phyloP scores from a whole-genome alignment of 2,888 invertebrate genomes.

The Agriotes lineatus region DNA sequence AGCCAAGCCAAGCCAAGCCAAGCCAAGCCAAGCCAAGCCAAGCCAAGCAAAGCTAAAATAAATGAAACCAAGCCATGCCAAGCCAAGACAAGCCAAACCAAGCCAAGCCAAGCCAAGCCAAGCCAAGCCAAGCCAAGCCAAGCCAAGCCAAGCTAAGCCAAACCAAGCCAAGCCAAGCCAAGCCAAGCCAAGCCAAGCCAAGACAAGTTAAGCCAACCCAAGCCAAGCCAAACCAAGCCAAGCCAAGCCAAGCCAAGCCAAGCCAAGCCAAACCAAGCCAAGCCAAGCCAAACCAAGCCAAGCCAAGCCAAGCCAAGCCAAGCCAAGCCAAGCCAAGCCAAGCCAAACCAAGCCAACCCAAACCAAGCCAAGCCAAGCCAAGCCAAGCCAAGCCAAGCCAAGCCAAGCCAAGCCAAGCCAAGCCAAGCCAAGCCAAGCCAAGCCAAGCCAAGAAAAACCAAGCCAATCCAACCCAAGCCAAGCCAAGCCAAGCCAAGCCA shows the following conservation, averaged over 20 bases:
- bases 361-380: not conserved
- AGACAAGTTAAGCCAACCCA: not conserved
- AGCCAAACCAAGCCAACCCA: not conserved
- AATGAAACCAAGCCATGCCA: not conserved
- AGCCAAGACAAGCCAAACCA: not conserved
- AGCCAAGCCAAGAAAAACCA: too few species aligned
- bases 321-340: slow-evolving; percentile 1
- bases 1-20: not conserved
- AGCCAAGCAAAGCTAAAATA: not conserved
- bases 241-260: not conserved
- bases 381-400: not conserved
- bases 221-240: not conserved
- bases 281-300: not conserved
- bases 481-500: too few species aligned
- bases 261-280: not conserved
- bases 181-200: slow-evolving; percentile 1
- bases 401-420: too few species aligned
- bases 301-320: not conserved
- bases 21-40: slow-evolving; percentile 1
- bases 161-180: slow-evolving; percentile 1
- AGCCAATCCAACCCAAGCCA: too few species aligned
- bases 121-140: not conserved
- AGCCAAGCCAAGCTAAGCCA: not conserved
- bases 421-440: too few species aligned
- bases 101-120: not conserved